Base-by-base conservation (phyloP, 2,888 invertebrate species). In the Tridacna crocea region DNA sequence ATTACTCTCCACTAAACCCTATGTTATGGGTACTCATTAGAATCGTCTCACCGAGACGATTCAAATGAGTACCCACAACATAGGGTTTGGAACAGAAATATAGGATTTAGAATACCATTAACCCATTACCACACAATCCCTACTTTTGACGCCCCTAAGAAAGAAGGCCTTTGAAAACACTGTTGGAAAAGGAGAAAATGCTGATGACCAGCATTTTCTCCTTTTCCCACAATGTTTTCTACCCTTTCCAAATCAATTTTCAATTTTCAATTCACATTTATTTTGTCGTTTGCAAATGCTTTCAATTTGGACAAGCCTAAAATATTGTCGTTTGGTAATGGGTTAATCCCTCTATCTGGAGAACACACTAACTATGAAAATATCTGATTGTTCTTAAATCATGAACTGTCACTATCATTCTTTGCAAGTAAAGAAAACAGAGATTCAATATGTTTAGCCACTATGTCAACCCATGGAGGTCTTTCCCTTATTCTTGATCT, bases 401-500 rank as follows among this genome's bases (percentile, higher is more conserved):
- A 63, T 75, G 48, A 65, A 65, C 65, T 77, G 48, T 83, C 82
- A 51, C 60, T 63, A 36, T 83, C 80, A 60, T 75, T 80, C 36
- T 80, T 83, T 36, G 80, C 75, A 47, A 80, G 74, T 36, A 83
- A 48, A 12, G 80, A 75, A 77, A 88, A 90, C 70, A 93, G 85
- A 55, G 85, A 82, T 84, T 92, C 92, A 72, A 92, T 91, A 82
- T 92, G 89, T 79, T 90, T 89, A 22, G 90, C 90, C n/a, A 92
- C 92, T 27, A 85, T 77, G 73, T 93, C 93, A 6, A 92, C 87
- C 76, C 87, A 87, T 48, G 89, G 87, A 11, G 91, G 91, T 63
- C 90, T 86, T 73, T 92, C 92, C 65, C 88, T 78, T 60, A 77
- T 46, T 12, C 78, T 72, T 51, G 80, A 73, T 61, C 87, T 74